Evolutionary conservation across 2,888 invertebrate species (phyloP).

Genomic region (Taphrorychus bicolor): DNA sequence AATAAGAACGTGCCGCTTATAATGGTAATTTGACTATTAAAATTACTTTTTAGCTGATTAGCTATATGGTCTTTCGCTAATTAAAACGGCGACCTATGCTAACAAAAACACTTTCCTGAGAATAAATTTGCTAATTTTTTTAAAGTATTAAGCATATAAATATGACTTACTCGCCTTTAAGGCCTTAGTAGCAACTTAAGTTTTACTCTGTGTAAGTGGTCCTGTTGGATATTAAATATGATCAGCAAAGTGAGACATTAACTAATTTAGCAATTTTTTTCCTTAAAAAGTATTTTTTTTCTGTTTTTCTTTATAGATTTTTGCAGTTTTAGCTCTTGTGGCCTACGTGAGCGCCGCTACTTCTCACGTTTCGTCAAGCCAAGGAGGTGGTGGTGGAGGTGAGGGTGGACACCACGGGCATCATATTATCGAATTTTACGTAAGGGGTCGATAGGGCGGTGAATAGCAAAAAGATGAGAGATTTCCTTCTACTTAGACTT

Average conservation of each 20-base stretch:
- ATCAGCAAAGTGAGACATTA: conserved; percentile 16
- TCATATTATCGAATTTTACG: conserved; percentile 22
- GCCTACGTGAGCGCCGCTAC: conserved; percentile 15
- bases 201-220: neutral
- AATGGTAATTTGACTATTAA: neutral
- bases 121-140: conserved; percentile 17
- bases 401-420: conserved; percentile 20
- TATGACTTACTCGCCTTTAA: neutral
- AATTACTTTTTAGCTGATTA: neutral
- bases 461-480: neutral
- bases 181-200: conserved; percentile 10
- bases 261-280: too few relatives aligned
- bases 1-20: neutral
- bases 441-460: too few relatives aligned
- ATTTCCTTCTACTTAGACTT: conserved; percentile 4
- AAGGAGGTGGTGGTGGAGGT: conserved; percentile 22
- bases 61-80: conserved; percentile 14
- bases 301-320: conserved; percentile 11
- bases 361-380: conserved; percentile 19
- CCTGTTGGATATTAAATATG: conserved; percentile 9
- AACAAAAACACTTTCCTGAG: conserved; percentile 20
- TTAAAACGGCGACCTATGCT: neutral
- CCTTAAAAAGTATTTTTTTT: neutral
- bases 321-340: conserved; percentile 15
- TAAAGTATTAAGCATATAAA: conserved; percentile 6